Evolutionary conservation across 2,797 vertebrate genomes (phyloP).

Genomic region (Acanthornis magna): DNA sequence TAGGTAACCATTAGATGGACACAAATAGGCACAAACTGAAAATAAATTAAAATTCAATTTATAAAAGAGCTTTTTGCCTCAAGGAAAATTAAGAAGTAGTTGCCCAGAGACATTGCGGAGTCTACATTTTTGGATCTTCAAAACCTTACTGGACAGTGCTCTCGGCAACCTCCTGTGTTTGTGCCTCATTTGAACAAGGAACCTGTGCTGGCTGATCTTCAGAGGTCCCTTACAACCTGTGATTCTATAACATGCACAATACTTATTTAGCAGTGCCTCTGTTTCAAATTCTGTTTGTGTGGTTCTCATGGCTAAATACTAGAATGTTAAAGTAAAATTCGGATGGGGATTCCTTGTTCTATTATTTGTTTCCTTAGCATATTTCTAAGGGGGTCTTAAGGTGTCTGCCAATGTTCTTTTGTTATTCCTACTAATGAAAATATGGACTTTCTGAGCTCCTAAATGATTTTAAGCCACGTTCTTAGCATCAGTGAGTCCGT

Average conservation of each 20-base stretch:
- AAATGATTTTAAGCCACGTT: neutral
- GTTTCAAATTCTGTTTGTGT: neutral
- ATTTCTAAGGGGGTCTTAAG: neutral
- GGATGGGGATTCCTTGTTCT: neutral
- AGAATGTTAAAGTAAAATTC: neutral
- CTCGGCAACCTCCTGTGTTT: fast-evolving
- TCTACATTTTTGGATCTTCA: neutral
- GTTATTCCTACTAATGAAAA: neutral
- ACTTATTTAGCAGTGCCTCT: neutral
- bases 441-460: neutral
- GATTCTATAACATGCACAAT: neutral
- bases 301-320: neutral
- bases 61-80: neutral
- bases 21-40: neutral
- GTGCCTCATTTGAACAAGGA: neutral
- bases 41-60: neutral
- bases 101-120: neutral
- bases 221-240: neutral
- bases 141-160: neutral
- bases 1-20: neutral
- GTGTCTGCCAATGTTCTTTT: neutral
- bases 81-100: neutral
- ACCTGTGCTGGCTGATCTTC: neutral
- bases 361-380: neutral
- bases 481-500: neutral